Conservation (phyloP, 2,888 invertebrate species). For the Nematopogon swammerdamellus region DNA sequence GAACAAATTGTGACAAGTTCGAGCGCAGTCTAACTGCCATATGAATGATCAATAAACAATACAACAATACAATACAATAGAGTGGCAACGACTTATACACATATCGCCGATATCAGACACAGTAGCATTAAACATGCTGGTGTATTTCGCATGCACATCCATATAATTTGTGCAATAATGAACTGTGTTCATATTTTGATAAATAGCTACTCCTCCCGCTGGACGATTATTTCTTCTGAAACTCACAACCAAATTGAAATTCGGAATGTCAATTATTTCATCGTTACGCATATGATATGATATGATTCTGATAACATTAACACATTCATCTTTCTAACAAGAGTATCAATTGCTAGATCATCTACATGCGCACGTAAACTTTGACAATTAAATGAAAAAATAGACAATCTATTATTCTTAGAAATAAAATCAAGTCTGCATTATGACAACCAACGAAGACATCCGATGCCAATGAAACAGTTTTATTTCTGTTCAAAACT, state of each 20-base stretch:
- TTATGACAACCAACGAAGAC: conserved; percentile 16
- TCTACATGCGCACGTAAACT: conserved; percentile 8
- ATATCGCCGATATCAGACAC: conserved; percentile 10
- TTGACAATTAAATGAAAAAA: conserved; percentile 8
- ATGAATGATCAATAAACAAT: too few relatives aligned
- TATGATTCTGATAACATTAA: conserved; percentile 8
- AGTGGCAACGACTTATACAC: conserved; percentile 7
- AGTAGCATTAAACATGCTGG: conserved; percentile 5
- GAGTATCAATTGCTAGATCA: background rate
- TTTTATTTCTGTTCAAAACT: conserved; percentile 6
- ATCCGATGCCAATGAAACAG: conserved; percentile 13
- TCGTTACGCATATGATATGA: conserved; percentile 10
- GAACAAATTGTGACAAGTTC: too few relatives aligned
- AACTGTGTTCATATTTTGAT: conserved; percentile 8
- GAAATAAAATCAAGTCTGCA: conserved; percentile 9
- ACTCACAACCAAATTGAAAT: conserved; percentile 11
- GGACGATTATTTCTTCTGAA: conserved; percentile 10
- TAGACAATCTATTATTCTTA: conserved; percentile 3
- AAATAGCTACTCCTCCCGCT: conserved; percentile 10
- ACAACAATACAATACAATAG: too few relatives aligned
- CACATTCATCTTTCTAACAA: conserved; percentile 4
- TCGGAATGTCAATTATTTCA: conserved; percentile 10
- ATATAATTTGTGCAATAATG: conserved; percentile 9
- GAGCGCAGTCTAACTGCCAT: too few relatives aligned
- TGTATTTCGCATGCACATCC: conserved; percentile 6